A percentile compares a stretch with the other conserved stretches of the same genome.
phyloP scores from a whole-genome alignment of 2,113 vertebrate species.

The Chloropsis hardwickii region DNA sequence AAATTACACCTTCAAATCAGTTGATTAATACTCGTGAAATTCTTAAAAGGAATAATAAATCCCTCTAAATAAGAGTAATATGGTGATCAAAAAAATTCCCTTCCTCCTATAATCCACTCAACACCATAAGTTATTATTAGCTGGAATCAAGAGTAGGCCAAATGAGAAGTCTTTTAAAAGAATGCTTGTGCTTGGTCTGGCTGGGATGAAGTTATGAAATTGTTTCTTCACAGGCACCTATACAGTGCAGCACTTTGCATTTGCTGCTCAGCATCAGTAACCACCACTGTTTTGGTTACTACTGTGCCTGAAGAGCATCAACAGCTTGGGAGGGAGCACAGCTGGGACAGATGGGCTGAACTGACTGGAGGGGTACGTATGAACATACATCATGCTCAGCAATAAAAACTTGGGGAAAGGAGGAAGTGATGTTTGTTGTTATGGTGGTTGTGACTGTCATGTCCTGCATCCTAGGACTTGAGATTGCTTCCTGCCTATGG shows the following conservation, averaged over 20 bases:
- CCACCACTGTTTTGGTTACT: background rate
- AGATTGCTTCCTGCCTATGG: background rate
- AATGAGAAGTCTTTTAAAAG: background rate
- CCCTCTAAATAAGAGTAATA: background rate
- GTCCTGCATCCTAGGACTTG: background rate
- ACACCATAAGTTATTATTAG: background rate
- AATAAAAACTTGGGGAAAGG: rapidly evolving
- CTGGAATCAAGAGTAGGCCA: background rate
- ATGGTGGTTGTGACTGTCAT: background rate
- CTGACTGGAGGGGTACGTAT: no score
- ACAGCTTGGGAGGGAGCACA: background rate
- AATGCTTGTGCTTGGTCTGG: background rate
- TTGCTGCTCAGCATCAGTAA: background rate
- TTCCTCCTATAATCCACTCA: background rate
- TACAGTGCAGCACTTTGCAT: background rate
- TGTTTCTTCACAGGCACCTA: background rate
- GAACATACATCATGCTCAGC: background rate
- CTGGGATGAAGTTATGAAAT: background rate
- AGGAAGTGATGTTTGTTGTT: background rate
- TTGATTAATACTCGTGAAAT: background rate
- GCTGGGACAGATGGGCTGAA: background rate
- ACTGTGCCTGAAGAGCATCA: background rate
- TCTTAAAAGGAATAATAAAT: background rate
- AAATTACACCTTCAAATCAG: background rate
- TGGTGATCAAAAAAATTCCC: background rate